Conservation (phyloP, 2,113 vertebrate genomes). For the Bubo scandiacus region DNA sequence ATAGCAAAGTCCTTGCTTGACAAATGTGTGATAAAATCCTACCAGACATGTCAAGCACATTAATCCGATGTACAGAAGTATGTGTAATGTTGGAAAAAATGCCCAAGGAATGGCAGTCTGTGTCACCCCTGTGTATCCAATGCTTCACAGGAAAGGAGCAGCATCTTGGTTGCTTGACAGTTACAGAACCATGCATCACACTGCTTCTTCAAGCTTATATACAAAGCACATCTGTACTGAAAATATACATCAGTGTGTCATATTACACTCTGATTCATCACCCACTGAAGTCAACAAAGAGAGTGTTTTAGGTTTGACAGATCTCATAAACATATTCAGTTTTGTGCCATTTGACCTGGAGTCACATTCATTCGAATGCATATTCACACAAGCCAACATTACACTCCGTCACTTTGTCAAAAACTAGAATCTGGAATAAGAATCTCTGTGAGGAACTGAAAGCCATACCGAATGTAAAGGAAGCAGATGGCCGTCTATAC, state of each 20-base stretch:
- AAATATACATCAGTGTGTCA: background rate
- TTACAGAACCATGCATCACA: background rate
- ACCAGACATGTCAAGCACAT: background rate
- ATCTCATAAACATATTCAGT: background rate
- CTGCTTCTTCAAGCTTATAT: background rate
- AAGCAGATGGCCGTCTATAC: background rate
- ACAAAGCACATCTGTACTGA: background rate
- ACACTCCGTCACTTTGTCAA: background rate
- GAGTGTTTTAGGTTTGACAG: background rate
- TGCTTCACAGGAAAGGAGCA: background rate
- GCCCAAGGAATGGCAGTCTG: background rate
- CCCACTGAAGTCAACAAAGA: background rate
- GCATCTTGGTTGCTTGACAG: background rate
- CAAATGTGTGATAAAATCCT: background rate
- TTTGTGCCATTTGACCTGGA: background rate
- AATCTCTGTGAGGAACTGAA: background rate
- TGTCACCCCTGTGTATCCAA: background rate
- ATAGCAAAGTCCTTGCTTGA: background rate
- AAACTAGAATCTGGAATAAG: background rate
- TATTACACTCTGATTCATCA: background rate
- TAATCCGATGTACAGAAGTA: background rate
- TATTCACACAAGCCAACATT: background rate
- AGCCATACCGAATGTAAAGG: background rate
- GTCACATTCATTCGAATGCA: background rate
- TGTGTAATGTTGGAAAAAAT: background rate